Evolutionary conservation across 2,113 vertebrate species (phyloP).

Genomic region (Acanthisitta chloris): DNA sequence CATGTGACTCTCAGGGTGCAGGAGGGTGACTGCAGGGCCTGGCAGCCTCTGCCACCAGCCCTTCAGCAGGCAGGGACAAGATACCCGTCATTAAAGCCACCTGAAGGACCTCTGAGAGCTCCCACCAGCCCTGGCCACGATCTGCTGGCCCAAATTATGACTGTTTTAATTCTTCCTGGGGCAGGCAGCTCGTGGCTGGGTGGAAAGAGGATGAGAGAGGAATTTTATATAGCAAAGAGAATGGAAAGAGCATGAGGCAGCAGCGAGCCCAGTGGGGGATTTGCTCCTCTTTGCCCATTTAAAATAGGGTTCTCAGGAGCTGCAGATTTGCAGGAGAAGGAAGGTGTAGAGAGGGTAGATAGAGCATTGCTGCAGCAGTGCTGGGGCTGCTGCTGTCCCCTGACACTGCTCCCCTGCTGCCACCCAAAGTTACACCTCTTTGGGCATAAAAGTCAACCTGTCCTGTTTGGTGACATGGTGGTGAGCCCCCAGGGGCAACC

Average conservation of each 20-base stretch:
- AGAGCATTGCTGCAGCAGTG: rapidly evolving
- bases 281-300: background rate
- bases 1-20: background rate
- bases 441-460: rapidly evolving
- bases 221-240: background rate
- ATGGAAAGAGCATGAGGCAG: background rate
- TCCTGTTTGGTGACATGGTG: rapidly evolving
- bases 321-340: background rate
- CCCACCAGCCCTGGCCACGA: background rate
- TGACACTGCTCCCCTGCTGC: rapidly evolving
- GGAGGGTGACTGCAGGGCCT: background rate
- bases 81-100: background rate
- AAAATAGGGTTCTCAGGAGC: rapidly evolving
- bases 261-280: background rate
- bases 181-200: background rate
- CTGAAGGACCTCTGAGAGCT: background rate
- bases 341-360: background rate
- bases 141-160: background rate
- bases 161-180: background rate
- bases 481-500: too few relatives aligned
- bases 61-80: background rate
- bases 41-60: background rate
- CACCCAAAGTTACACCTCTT: rapidly evolving
- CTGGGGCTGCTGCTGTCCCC: background rate
- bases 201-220: background rate